Evolutionary conservation across 1,140 invertebrate species (phyloP).

Genomic region (Macrocentrus cingulum): DNA sequence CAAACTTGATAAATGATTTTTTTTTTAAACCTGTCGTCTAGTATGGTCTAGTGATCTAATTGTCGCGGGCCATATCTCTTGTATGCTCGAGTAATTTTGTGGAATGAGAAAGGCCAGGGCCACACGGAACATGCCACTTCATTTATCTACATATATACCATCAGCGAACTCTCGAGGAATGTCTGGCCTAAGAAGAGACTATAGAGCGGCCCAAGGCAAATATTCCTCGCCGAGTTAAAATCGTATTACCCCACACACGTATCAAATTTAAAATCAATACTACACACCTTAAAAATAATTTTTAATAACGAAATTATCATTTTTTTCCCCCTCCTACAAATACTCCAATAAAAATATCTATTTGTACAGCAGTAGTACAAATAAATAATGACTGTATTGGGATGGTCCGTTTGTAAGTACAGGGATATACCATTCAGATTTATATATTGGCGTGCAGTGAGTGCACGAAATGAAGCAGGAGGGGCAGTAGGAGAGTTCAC

Average conservation of each 20-base stretch:
- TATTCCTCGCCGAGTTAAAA: too few relatives aligned
- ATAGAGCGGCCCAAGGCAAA: too few relatives aligned
- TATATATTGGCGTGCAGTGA: background rate
- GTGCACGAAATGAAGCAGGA: slow-evolving; percentile 15
- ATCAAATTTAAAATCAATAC: too few relatives aligned
- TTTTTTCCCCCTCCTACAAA: too few relatives aligned
- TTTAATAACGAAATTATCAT: too few relatives aligned
- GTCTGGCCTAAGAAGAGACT: background rate
- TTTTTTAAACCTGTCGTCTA: background rate
- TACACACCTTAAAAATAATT: too few relatives aligned
- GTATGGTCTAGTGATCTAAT: too few relatives aligned
- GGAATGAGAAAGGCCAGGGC: background rate
- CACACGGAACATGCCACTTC: background rate
- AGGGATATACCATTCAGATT: background rate
- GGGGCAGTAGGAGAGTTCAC: slow-evolving; percentile 40
- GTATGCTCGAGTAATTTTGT: background rate
- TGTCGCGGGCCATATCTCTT: background rate
- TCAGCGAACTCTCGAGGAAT: background rate
- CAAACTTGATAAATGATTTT: background rate
- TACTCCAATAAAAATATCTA: too few relatives aligned
- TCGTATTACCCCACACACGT: too few relatives aligned
- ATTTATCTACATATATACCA: too few relatives aligned
- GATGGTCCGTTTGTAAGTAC: background rate
- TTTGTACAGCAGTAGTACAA: too few relatives aligned
- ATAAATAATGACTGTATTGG: too few relatives aligned